Evolutionary conservation across 2,888 invertebrate genomes (phyloP).

Genomic region (Mimumesa dahlbomi): DNA sequence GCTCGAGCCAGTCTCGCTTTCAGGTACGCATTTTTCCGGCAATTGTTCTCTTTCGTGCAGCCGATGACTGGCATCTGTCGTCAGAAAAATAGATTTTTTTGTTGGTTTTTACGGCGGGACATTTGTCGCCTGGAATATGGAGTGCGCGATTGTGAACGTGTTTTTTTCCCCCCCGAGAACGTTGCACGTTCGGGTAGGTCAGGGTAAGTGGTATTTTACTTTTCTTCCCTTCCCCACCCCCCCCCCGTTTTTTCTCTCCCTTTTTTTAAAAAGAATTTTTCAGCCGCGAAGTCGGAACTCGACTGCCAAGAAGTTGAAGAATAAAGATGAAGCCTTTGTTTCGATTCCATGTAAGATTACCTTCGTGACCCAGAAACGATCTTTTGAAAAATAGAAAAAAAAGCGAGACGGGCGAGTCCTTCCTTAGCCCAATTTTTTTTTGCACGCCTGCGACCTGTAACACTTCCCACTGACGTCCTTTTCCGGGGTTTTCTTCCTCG

Average conservation of each 20-base stretch:
- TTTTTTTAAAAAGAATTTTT: too few relatives aligned
- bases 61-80: conserved; percentile 65
- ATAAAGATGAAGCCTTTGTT: conserved; percentile 16
- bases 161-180: too few relatives aligned
- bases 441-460: neutral
- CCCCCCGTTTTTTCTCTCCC: neutral
- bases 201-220: too few relatives aligned
- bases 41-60: conserved; percentile 72
- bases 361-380: conserved; percentile 25
- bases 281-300: too few relatives aligned
- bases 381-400: conserved; percentile 1
- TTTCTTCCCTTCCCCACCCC: too few relatives aligned
- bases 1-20: conserved; percentile 49
- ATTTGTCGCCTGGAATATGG: too few relatives aligned
- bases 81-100: neutral
- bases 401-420: conserved; percentile 13
- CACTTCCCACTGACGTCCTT: neutral
- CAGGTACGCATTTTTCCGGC: conserved; percentile 62
- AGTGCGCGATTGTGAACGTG: too few relatives aligned
- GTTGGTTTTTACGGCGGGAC: neutral
- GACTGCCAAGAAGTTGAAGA: neutral
- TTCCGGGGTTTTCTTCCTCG: neutral
- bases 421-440: conserved; percentile 16
- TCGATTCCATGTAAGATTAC: conserved; percentile 16
- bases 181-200: too few relatives aligned